A percentile compares a stretch with the other conserved stretches of the same genome.
Evolutionary conservation across 1,140 invertebrate species (phyloP).

Genomic region (Phthorimaea operculella): DNA sequence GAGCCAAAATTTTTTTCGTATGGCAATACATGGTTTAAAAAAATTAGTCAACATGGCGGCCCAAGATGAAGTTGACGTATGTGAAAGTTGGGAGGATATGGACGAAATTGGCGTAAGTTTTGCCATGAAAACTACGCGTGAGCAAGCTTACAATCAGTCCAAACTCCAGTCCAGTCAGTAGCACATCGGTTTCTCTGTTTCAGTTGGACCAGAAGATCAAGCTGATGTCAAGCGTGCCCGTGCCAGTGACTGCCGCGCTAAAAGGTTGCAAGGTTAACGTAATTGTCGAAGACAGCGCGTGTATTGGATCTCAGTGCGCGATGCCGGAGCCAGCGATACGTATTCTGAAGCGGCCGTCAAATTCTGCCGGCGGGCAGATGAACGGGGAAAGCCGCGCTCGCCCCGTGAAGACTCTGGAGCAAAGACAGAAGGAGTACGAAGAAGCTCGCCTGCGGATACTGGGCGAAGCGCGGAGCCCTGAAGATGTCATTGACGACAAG

Average conservation of each 20-base stretch:
- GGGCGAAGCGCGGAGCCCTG: conserved; percentile 81
- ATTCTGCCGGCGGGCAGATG: conserved; percentile 41
- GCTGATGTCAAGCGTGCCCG: conserved; percentile 53
- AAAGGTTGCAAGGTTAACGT: conserved; percentile 59
- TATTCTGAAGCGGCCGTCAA: conserved; percentile 80
- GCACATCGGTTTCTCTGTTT: conserved; percentile 36
- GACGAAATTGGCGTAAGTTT: conserved; percentile 73
- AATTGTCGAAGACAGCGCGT: conserved; percentile 59
- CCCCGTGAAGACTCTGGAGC: conserved; percentile 86
- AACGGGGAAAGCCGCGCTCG: conserved; percentile 73
- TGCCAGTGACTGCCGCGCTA: conserved; percentile 40
- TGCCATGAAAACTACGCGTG: conserved; percentile 27
- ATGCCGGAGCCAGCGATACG: conserved; percentile 81
- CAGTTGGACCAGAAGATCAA: conserved; percentile 61
- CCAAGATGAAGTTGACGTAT: conserved; percentile 67
- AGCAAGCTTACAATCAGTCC: conserved; percentile 9
- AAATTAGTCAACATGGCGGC: conserved; percentile 62
- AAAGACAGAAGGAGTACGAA: conserved; percentile 89
- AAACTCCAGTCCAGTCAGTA: conserved; percentile 11
- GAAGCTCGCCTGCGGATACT: conserved; percentile 85
- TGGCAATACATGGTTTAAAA: conserved; percentile 11
- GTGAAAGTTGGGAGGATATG: conserved; percentile 87
- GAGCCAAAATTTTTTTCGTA: conserved; percentile 6
- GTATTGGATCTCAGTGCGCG: conserved; percentile 63
- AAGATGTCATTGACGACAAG: conserved; percentile 74